These are phyloP conservation scores for Muntiacus reevesi DNA, from an alignment of 2,113 vertebrate genomes.

Conservation along the genomic window DNA sequence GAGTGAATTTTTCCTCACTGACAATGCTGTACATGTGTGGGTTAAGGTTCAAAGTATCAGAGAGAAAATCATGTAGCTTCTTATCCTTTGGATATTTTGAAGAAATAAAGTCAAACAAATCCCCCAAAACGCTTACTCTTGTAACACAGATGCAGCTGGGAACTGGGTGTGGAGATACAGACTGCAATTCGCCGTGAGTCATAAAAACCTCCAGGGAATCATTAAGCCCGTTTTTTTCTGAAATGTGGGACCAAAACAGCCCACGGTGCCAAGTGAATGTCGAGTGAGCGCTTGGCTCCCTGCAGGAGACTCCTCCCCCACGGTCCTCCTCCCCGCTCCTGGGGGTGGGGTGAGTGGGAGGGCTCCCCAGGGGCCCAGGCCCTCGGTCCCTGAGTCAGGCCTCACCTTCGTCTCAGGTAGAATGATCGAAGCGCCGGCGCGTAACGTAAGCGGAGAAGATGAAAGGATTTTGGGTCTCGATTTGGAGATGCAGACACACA, in stretches of 20 bases:
- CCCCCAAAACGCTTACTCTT: too few species aligned
- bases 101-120: background rate
- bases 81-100: background rate
- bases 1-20: background rate
- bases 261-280: rapidly evolving
- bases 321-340: rapidly evolving
- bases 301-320: rapidly evolving
- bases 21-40: background rate
- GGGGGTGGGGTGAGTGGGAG: background rate
- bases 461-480: rapidly evolving
- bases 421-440: rapidly evolving
- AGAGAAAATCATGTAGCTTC: background rate
- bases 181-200: conserved; percentile 8
- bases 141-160: background rate
- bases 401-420: background rate
- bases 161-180: background rate
- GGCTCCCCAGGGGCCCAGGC: rapidly evolving
- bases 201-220: background rate
- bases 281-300: background rate
- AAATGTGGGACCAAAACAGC: background rate
- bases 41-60: background rate
- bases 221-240: background rate
- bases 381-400: rapidly evolving
- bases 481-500: background rate
- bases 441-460: rapidly evolving